Evolutionary conservation across 2,113 vertebrate species (phyloP), one percentile per base, ranked within the genome.

Genomic region (Halichoeres trimaculatus): DNA sequence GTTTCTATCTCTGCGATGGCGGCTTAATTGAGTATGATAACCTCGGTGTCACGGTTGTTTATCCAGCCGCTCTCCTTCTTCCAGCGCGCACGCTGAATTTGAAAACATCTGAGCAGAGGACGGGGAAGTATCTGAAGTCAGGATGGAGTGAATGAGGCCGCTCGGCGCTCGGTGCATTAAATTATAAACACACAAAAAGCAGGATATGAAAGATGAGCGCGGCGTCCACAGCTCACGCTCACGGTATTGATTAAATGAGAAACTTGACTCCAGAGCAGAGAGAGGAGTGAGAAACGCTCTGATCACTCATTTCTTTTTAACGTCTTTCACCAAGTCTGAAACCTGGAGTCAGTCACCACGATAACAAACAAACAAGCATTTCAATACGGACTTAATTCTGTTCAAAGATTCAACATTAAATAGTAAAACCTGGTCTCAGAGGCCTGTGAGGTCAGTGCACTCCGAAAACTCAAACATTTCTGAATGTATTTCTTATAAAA

Each of bases 21-120:
- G 17, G 58, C 60, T 76, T 84, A 85, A 85, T 85, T 83, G 84
- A 84, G 81, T 61, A 59, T 36, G 81, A 85, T 89, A 76, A 83
- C 87, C 81, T 68, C 43, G 0, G 60, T 83, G 87, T 86, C 85
- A 67, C 74, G 50, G 62, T 79, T 81, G 79, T 84, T 82, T 81
- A 86, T 69, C 71, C 74, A 65, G 67, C 54, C 57, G n/a, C 72
- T 70, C 73, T 78, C n/a, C 51, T 36, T 38, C 67, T 69, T 65
- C 63, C 38, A 26, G 11, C 56, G 20, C 34, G 35, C 40, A 16
- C 10, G 2, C 1, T 45, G 69, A 68, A 85, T 85, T 64, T 74
- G 67, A 85, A 87, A 45, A 45, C 43, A 7, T 74, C 22, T 50
- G 20, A 66, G 38, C 59, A 17, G 24, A 74, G 60, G 70, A 43